Percentiles rank a stretch among this genome's conserved stretches.
phyloP scores from a whole-genome alignment of 2,113 vertebrate genomes.

The Pterocles orientalis region DNA sequence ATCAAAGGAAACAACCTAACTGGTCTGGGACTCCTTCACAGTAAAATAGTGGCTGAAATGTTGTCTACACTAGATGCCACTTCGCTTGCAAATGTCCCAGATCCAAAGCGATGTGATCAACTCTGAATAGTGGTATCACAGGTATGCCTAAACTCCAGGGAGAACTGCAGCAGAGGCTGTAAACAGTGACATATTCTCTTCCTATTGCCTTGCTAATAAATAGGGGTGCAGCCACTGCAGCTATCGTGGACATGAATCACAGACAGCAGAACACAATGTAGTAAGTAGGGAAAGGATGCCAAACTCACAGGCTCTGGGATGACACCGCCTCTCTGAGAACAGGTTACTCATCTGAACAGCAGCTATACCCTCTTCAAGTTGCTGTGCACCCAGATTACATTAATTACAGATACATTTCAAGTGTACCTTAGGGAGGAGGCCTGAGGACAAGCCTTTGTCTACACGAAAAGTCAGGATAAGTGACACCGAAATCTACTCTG shows the following conservation, averaged over 20 bases:
- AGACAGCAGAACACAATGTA: background rate
- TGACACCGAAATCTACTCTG: background rate
- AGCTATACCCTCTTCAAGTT: background rate
- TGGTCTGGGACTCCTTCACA: background rate
- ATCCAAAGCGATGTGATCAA: background rate
- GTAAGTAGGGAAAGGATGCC: background rate
- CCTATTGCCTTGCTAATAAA: background rate
- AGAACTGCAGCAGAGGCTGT: background rate
- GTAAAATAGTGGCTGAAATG: background rate
- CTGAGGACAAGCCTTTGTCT: background rate
- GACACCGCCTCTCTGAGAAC: background rate
- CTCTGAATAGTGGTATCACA: background rate
- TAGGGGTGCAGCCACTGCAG: background rate
- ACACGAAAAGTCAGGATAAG: background rate
- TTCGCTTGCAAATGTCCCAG: fast-evolving
- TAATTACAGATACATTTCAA: background rate
- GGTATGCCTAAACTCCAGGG: background rate
- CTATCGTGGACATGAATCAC: background rate
- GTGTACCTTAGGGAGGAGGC: background rate
- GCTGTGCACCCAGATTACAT: background rate
- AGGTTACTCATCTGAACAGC: background rate
- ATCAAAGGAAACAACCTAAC: background rate
- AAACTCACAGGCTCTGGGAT: background rate
- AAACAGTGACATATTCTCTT: background rate
- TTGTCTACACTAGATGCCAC: background rate